phyloP scores from a whole-genome alignment of 92 coral and sea anemone species.

The Palythoa heliodiscus region DNA sequence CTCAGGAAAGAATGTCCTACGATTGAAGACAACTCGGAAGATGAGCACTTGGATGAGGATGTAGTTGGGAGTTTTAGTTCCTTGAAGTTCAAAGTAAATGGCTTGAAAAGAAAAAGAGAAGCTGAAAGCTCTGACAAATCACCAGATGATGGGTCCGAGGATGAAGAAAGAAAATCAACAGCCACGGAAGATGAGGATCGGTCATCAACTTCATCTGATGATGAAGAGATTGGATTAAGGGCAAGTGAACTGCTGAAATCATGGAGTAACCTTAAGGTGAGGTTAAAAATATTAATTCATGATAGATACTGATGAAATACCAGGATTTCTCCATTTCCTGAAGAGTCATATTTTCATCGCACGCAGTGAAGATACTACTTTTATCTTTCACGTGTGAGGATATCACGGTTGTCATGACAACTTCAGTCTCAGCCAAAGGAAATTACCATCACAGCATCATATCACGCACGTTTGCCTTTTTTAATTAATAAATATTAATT shows the following conservation, averaged over 20 bases:
- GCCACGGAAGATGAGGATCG: slow-evolving; percentile 69
- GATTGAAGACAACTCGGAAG: slow-evolving; percentile 68
- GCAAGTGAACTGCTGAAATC: slow-evolving; percentile 86
- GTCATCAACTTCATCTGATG: slow-evolving; percentile 61
- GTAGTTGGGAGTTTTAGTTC: slow-evolving; percentile 55
- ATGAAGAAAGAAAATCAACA: slow-evolving; percentile 69
- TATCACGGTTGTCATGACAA: too few species aligned
- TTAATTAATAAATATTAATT: too few species aligned
- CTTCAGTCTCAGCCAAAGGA: too few species aligned
- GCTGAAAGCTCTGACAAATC: slow-evolving; percentile 69
- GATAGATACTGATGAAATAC: too few species aligned
- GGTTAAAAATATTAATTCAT: neutral
- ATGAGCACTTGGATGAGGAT: slow-evolving; percentile 65
- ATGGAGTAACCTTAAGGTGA: slow-evolving; percentile 91
- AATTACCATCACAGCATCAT: too few species aligned
- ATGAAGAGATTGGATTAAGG: slow-evolving; percentile 59
- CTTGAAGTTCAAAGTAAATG: slow-evolving; percentile 23
- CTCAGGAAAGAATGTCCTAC: slow-evolving; percentile 45
- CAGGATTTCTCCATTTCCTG: too few species aligned
- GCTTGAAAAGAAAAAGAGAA: slow-evolving; percentile 33
- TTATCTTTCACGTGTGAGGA: too few species aligned
- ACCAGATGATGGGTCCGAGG: slow-evolving; percentile 87
- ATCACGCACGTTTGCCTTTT: too few species aligned
- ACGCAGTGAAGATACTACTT: too few species aligned
- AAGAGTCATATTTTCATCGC: too few species aligned